phyloP scores from a whole-genome alignment of 2,797 vertebrate genomes.

The Columba guinea region DNA sequence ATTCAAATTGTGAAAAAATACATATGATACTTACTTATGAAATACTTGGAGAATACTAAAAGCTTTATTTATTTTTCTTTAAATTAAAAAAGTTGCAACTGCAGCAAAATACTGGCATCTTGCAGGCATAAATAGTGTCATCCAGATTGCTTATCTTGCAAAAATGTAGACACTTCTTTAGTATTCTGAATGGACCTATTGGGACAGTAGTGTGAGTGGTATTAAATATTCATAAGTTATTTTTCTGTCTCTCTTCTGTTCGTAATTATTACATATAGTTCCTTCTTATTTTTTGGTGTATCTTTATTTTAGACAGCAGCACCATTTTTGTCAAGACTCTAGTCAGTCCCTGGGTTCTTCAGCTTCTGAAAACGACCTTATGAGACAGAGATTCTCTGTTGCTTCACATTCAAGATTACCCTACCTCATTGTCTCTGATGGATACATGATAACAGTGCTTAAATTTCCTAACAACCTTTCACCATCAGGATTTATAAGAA shows the following conservation, averaged over 20 bases:
- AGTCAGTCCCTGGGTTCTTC: slow-evolving; percentile 83
- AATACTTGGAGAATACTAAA: not conserved
- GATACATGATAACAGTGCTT: slow-evolving; percentile 92
- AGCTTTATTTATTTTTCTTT: not conserved
- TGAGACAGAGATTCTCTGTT: slow-evolving; percentile 92
- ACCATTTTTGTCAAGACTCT: slow-evolving; percentile 73
- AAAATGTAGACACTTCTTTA: not conserved
- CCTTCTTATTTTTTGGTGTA: not conserved
- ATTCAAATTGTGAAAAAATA: not conserved
- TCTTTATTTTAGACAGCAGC: slow-evolving; percentile 79
- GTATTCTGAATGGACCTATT: not conserved
- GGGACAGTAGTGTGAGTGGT: not conserved
- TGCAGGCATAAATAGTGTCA: not conserved
- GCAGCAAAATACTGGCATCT: not conserved
- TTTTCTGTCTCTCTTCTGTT: not conserved
- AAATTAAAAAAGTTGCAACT: not conserved
- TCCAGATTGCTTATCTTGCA: not conserved
- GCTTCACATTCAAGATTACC: slow-evolving; percentile 88
- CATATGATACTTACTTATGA: not conserved
- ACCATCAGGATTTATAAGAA: slow-evolving; percentile 79
- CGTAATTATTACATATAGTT: not conserved
- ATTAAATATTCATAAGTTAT: not conserved
- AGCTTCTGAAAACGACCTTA: slow-evolving; percentile 82
- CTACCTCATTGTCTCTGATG: slow-evolving; percentile 92
- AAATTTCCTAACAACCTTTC: slow-evolving; percentile 76